Base-by-base conservation (phyloP, 2,888 invertebrate species). In the Sarcophaga carnaria region DNA sequence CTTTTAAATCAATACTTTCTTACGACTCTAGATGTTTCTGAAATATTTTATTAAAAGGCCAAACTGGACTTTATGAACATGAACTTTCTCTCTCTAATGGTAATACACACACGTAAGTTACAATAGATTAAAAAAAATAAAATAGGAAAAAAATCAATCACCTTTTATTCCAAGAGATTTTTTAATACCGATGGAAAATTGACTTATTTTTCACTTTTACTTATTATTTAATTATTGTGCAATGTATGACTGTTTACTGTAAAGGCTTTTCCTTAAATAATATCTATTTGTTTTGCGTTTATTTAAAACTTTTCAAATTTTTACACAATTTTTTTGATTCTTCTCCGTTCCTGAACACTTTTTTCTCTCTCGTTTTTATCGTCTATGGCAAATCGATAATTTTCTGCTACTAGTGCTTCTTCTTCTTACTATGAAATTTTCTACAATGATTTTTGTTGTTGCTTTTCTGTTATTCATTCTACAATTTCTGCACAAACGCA, bases 381-480 rank as follows among this genome's bases (percentile, higher is more conserved):
- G 83, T 78, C 60, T 85, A 83, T 84, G 82, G 89, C 89, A 86
- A 88, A 89, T 89, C 89, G 89, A 89, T 89, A 89, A 85, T 88
- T 87, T 81, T 84, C 76, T 87, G 83, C 82, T 75, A 85, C 79
- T 86, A 72, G 63, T 59, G 74, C 85, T 82, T 74, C 75, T 74
- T 78, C 54, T 54, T 54, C 79, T 71, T 76, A 72, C 71, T 64
- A 71, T 22, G 47, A 60, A 80, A 47, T 80, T 80, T 84, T 76
- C 75, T 83, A 79, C 83, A 83, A 75, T 75, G 4, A 59, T 59
- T 79, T 74, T 69, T 69, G 62, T 67, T 17, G 27, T 22, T 25
- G 12, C 37, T 64, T 37, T 45, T 47, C 54, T 54, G 54, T 54
- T 54, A 54, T 75, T 80, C 45, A 66, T 67, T 59, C 8, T 67